Evolutionary conservation across 2,888 invertebrate genomes (phyloP).

Genomic region (Eledone cirrhosa): DNA sequence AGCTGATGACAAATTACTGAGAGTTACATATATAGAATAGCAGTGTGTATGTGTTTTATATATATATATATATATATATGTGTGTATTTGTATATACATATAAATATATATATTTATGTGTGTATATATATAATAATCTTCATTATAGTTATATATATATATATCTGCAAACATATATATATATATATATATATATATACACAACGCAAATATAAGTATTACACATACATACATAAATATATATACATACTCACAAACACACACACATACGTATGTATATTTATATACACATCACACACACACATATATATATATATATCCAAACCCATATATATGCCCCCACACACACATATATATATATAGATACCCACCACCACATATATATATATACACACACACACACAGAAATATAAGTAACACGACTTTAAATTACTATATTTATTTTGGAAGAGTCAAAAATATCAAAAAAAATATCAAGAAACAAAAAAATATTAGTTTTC

Average conservation of each 20-base stretch:
- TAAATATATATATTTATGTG: neutral
- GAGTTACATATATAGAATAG: no score
- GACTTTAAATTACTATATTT: no score
- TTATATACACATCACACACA: neutral
- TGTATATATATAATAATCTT: neutral
- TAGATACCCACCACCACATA: neutral
- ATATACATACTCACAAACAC: neutral
- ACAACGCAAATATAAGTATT: no score
- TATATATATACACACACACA: neutral
- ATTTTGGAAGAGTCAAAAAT: no score
- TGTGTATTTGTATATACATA: neutral
- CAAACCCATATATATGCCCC: neutral
- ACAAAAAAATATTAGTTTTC: no score
- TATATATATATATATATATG: neutral
- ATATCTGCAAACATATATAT: neutral
- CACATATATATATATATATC: neutral
- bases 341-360: neutral
- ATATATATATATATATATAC: neutral
- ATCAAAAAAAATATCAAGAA: no score
- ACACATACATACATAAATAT: no score
- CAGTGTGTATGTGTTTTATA: no score
- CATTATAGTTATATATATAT: neutral
- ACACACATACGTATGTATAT: neutral
- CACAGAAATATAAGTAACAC: no score
- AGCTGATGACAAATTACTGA: no score